Base-by-base conservation (phyloP, 2,113 vertebrate genomes). In the Xenus cinereus region DNA sequence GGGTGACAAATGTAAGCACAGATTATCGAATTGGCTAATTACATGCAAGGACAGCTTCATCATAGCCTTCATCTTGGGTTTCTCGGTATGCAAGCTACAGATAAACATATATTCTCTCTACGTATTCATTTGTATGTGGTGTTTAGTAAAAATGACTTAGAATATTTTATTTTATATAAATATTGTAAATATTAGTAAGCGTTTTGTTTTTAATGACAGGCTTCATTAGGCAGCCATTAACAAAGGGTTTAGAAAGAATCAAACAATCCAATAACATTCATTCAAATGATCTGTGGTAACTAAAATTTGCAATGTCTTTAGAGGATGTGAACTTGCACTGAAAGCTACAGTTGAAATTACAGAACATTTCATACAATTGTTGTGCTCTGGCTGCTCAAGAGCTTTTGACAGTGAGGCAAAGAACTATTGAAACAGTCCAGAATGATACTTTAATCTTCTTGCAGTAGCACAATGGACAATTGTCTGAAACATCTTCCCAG, bases 381-480 rank as follows among this genome's bases (percentile, higher is more conserved):
- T 90, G 74, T 87, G 54, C 67, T 85, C 54, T 95, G 87, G 46
- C 87, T 93, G 54, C 82, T 90, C 5, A 2, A 86, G 62, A 88
- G 45, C 85, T 89, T 94, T 90, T 81, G 66, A 90, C 56, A 78
- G n/a, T 3, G 2, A 84, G 54, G 73, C 67, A 77, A 89, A 85
- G 59, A 74, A 37, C 51, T 77, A 76, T 75, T 92, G 91, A 91
- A 95, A 75, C 53, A 66, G 48, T 51, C 63, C 77, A 84, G 73
- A 93, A 89, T 63, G 12, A 14, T 81, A 72, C 53, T 75, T 90
- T 88, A 86, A 77, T 94, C 39, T 88, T 84, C 41, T 81, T 56
- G 15, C 64, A 48, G 73, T 62, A 89, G 57, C 66, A 92, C 86
- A 95, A 93, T 79, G 46, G 62, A 45, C 69, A 90, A 78, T 96